Percentiles rank a stretch among this genome's conserved stretches.
Evolutionary conservation across 2,797 vertebrate genomes (phyloP).

Genomic region (Avahi laniger): DNA sequence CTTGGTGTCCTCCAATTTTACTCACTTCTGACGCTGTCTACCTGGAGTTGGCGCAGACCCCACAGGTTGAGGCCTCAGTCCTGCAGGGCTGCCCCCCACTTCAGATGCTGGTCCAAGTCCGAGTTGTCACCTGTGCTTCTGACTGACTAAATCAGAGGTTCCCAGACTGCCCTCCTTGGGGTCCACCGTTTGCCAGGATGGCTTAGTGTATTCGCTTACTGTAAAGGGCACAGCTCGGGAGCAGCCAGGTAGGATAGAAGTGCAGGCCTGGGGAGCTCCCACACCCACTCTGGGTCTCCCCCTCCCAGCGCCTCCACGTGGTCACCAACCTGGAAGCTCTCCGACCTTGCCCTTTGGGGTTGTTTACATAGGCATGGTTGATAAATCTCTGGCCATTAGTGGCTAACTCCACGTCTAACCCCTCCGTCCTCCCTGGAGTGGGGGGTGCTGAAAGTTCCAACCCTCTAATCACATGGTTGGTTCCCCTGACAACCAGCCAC

Average conservation of each 20-base stretch:
- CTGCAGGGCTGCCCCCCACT: background rate
- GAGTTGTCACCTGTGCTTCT: background rate
- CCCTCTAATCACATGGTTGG: background rate
- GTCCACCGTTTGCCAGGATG: background rate
- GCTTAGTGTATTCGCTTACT: background rate
- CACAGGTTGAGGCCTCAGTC: background rate
- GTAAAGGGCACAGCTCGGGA: background rate
- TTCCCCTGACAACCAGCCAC: background rate
- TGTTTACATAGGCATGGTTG: background rate
- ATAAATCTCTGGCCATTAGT: background rate
- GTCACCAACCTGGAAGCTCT: background rate
- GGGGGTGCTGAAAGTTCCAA: background rate
- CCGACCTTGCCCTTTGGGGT: no score
- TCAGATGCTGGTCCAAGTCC: background rate
- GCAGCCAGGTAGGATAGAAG: fast-evolving
- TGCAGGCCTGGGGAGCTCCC: background rate
- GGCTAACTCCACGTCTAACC: background rate
- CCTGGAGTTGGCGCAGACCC: no score
- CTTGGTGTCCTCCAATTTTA: background rate
- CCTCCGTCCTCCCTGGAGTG: background rate
- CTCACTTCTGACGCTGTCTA: background rate
- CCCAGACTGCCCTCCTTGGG: background rate
- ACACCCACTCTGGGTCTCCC: no score
- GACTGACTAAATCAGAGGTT: background rate
- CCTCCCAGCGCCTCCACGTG: background rate